A percentile compares a stretch with the other conserved stretches of the same genome.
phyloP scores from a whole-genome alignment of 2,888 invertebrate species.

The Eupithecia pulchellata region DNA sequence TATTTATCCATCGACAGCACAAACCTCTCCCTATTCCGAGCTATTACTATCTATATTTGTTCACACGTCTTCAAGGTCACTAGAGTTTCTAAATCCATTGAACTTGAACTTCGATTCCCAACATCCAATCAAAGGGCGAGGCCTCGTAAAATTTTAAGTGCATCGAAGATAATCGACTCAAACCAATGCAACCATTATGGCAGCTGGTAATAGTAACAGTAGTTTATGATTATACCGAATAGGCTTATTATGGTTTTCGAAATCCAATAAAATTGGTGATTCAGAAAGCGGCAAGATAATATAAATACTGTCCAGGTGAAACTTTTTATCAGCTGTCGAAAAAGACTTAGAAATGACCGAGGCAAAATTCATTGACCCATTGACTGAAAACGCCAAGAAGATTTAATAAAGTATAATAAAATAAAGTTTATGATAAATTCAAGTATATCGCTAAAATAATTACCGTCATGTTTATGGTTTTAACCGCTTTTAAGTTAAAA shows the following conservation, averaged over 20 bases:
- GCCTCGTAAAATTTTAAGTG: conserved; percentile 35
- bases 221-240: conserved; percentile 7
- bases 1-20: neutral
- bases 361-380: neutral
- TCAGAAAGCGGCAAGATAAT: neutral
- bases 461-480: neutral
- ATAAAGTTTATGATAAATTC: no score
- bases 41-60: neutral
- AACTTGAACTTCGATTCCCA: conserved; percentile 32
- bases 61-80: conserved; percentile 4
- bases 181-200: conserved; percentile 7
- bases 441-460: no score
- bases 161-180: neutral
- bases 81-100: conserved; percentile 20
- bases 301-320: neutral
- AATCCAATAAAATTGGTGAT: conserved; percentile 14
- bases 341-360: neutral
- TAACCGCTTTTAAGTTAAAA: neutral
- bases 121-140: conserved; percentile 38
- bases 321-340: neutral
- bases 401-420: neutral
- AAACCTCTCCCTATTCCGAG: neutral
- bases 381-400: neutral
- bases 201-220: neutral
- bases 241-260: neutral